Base-by-base conservation (phyloP, 2,113 vertebrate genomes). In the Labeo rohita region DNA sequence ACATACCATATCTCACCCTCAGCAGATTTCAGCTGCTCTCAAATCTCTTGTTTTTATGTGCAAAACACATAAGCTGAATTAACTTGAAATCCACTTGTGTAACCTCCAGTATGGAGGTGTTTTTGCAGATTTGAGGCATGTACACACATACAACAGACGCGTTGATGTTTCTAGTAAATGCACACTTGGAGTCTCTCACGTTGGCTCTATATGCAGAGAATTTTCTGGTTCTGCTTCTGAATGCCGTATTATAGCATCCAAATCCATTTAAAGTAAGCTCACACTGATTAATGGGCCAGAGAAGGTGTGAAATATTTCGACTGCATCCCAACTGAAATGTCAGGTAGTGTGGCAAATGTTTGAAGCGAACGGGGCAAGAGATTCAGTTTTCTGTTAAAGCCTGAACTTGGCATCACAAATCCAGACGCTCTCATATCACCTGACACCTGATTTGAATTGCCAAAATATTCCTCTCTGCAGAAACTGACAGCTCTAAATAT, bases 21-120 rank as follows among this genome's bases (percentile, higher is more conserved):
- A 74, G 13, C 59, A 80, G 80, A 87, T 83, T 72, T 83, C 88
- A 91, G 87, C 82, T 63, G 18, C 7, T 36, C 85, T 85, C 66
- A 87, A 59, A 86, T 82, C 83, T 87, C 88, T 80, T 76, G 15
- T 49, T 87, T 80, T 84, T 63, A 72, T 73, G 36, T 45, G 50
- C 34, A 74, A 73, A 56, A 73, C 68, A 68, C 16, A 54, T 83
- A n/a, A 54, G 50, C 50, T 72, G 66, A 59, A 59, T 84, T 74
- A 84, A 83, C 45, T 50, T 36, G 9, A 70, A 83, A 72, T 88
- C 87, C 86, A 90, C 89, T 49, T 77, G 77, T 79, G 43, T 73
- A 73, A 43, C 34, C 45, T 77, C 34, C 59, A 83, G 15, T 36
- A 18, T 34, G 54, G 59, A 83, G 80, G 85, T 83, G 80, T 56